Conservation (phyloP, 2,797 vertebrate genomes). For the Toxotes lorentzi region DNA sequence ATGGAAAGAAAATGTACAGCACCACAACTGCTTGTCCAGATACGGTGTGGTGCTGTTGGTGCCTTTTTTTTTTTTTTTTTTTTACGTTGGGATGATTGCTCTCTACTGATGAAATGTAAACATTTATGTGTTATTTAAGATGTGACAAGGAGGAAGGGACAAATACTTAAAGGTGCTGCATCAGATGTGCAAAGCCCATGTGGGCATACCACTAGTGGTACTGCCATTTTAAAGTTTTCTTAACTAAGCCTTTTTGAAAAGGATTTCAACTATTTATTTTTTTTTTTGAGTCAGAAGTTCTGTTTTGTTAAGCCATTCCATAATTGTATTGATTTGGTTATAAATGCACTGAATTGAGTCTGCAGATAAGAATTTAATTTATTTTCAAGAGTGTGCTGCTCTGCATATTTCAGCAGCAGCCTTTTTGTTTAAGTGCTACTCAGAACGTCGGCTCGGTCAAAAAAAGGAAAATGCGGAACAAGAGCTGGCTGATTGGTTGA, state of each 20-base stretch:
- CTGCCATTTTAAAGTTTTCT: conserved; percentile 1
- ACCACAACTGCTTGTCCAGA: conserved; percentile 7
- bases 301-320: conserved; percentile 36
- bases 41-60: conserved; percentile 30
- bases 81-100: conserved; percentile 8
- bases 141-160: conserved; percentile 6
- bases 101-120: conserved; percentile 19
- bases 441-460: conserved; percentile 41
- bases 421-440: conserved; percentile 69
- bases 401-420: conserved; percentile 68
- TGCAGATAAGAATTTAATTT: conserved; percentile 77
- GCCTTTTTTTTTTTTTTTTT: conserved; percentile 29
- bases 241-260: not conserved
- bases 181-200: not conserved
- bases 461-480: conserved; percentile 26
- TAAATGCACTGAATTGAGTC: conserved; percentile 65
- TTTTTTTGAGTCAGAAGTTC: conserved; percentile 15
- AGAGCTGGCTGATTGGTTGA: conserved; percentile 57
- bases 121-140: conserved; percentile 10
- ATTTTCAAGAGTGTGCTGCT: conserved; percentile 51
- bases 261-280: conserved; percentile 32
- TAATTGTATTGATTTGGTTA: conserved; percentile 50
- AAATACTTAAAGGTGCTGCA: conserved; percentile 32
- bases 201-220: not conserved
- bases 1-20: conserved; percentile 6